phyloP scores from a whole-genome alignment of 1,140 invertebrate species.

The Pectinophora gossypiella region DNA sequence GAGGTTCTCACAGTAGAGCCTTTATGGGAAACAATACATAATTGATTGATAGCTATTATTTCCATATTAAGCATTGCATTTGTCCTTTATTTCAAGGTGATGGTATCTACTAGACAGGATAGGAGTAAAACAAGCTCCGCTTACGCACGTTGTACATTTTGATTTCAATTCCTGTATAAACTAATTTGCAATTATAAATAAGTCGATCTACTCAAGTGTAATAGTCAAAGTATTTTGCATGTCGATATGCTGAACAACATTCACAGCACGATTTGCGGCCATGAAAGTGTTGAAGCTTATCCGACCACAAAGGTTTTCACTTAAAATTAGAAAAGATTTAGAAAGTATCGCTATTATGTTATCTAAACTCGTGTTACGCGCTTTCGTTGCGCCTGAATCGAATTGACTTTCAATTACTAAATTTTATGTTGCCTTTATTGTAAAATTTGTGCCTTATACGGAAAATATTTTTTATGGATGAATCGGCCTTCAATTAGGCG shows the following conservation, averaged over 20 bases:
- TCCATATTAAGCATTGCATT: neutral
- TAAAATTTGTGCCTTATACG: too few species aligned
- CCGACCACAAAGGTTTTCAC: constrained; percentile 20
- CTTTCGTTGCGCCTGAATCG: constrained; percentile 38
- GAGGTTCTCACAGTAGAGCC: neutral
- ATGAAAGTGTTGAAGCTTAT: neutral
- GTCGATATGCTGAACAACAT: neutral
- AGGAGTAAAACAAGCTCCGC: neutral
- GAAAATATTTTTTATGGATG: too few species aligned
- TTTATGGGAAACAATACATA: neutral
- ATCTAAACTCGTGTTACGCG: constrained; percentile 34
- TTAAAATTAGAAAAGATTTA: constrained; percentile 31
- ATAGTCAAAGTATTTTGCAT: neutral
- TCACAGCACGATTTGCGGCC: neutral
- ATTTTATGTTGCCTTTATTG: too few species aligned
- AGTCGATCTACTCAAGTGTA: too few species aligned
- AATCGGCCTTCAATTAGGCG: too few species aligned
- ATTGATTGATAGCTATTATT: neutral
- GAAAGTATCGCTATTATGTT: constrained; percentile 38
- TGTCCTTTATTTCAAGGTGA: neutral
- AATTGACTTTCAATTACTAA: constrained; percentile 30
- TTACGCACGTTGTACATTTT: neutral
- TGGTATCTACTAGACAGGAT: neutral
- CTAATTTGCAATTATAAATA: too few species aligned
- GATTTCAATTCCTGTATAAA: neutral